These are phyloP conservation scores for Manis pentadactyla DNA, from an alignment of 2,797 vertebrate species.

Conservation along the genomic window DNA sequence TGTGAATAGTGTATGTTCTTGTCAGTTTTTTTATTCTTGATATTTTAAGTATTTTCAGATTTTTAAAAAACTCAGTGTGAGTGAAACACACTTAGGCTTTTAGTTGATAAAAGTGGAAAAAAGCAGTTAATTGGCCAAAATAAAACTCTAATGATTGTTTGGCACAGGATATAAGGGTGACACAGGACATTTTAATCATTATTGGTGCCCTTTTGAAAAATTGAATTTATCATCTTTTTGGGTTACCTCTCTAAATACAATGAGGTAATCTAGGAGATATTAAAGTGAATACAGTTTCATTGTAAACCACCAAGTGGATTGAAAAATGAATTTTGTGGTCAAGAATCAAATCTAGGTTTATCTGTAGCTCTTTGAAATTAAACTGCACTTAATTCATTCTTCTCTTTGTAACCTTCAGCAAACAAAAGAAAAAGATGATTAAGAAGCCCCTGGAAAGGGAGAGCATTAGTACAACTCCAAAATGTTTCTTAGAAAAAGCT, in stretches of 20 bases:
- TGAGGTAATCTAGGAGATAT: background rate
- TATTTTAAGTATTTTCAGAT: constrained; percentile 7
- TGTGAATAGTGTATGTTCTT: constrained; percentile 5
- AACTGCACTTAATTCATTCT: constrained; percentile 50
- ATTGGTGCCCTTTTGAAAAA: constrained; percentile 52
- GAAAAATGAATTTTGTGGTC: constrained; percentile 55
- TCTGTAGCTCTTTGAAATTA: constrained; percentile 35
- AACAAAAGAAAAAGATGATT: constrained; percentile 93
- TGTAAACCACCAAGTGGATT: background rate
- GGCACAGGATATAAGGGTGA: background rate
- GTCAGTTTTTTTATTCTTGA: constrained; percentile 44
- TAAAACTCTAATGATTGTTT: constrained; percentile 12
- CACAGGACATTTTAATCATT: constrained; percentile 31
- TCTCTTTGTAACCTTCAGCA: constrained; percentile 87
- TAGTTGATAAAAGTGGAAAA: constrained; percentile 38
- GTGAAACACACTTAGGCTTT: constrained; percentile 46
- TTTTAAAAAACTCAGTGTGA: background rate
- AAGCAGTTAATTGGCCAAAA: constrained; percentile 18
- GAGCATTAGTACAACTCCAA: constrained; percentile 94
- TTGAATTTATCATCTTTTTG: background rate
- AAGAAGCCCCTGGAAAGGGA: constrained; percentile 93
- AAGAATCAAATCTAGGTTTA: constrained; percentile 52
- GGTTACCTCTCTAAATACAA: background rate
- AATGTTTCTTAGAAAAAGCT: constrained; percentile 90
- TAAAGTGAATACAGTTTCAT: background rate